Conservation (phyloP, 2,797 vertebrate genomes). For the Masticophis lateralis region DNA sequence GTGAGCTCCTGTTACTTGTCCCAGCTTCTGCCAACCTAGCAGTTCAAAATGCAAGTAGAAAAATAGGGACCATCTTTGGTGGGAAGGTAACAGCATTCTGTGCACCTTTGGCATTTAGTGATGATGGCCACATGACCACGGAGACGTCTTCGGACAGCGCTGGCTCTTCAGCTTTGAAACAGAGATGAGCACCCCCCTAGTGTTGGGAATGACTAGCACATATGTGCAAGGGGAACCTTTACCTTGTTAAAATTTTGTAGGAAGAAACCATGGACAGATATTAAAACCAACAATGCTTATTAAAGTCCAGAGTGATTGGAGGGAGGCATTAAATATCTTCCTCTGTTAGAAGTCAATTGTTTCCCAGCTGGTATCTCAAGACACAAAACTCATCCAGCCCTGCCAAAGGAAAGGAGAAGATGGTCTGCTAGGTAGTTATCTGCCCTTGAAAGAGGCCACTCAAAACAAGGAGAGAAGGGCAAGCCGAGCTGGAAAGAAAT, state of each 20-base stretch:
- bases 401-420: conserved; percentile 46
- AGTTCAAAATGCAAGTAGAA: too few relatives aligned
- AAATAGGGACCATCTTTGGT: too few relatives aligned
- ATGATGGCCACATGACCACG: too few relatives aligned
- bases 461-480: background rate
- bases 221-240: too few relatives aligned
- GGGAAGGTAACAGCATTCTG: too few relatives aligned
- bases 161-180: too few relatives aligned
- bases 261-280: conserved; percentile 16
- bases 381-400: conserved; percentile 23
- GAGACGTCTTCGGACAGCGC: too few relatives aligned
- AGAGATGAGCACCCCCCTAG: too few relatives aligned
- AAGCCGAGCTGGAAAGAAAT: background rate
- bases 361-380: conserved; percentile 35
- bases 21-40: too few relatives aligned
- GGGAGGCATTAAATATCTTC: conserved; percentile 20
- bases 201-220: too few relatives aligned
- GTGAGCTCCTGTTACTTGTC: too few relatives aligned
- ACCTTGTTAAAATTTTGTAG: background rate
- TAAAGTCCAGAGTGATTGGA: background rate
- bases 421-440: conserved; percentile 33
- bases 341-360: conserved; percentile 23
- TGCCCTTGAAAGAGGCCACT: conserved; percentile 24
- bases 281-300: conserved; percentile 27
- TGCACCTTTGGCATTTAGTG: too few relatives aligned